phyloP scores from a whole-genome alignment of 2,113 vertebrate species.

The Formicarius rufipectus region DNA sequence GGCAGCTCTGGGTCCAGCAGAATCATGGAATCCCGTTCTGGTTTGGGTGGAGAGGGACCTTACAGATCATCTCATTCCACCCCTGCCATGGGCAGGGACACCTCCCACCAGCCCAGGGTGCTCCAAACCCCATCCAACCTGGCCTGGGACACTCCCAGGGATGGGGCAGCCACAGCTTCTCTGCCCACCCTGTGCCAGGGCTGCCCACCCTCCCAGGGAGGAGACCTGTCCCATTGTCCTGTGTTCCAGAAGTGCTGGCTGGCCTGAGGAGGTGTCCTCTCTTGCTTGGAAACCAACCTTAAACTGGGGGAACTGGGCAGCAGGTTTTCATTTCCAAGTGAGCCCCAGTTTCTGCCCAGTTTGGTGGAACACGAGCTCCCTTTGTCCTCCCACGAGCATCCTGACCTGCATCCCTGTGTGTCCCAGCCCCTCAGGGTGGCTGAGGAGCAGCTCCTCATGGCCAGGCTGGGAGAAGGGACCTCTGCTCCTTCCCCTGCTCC shows the following conservation, averaged over 20 bases:
- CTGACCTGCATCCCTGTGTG: rapidly evolving
- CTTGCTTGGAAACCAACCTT: background rate
- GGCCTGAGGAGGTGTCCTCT: background rate
- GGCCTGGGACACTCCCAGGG: background rate
- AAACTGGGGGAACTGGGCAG: background rate
- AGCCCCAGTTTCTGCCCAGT: background rate
- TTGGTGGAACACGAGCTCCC: background rate
- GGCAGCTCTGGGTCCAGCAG: background rate
- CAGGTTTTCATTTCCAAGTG: background rate
- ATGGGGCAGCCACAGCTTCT: background rate
- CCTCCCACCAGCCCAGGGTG: rapidly evolving
- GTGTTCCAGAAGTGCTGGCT: background rate
- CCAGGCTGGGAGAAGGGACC: background rate
- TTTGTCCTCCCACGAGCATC: rapidly evolving
- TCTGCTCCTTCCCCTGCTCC: background rate
- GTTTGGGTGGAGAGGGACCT: background rate
- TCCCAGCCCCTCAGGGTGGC: too few relatives aligned
- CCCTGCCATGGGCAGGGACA: background rate
- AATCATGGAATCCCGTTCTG: background rate
- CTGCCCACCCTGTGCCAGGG: background rate
- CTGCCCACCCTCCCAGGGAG: background rate
- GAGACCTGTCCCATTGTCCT: background rate
- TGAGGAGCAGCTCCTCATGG: background rate
- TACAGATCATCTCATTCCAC: background rate
- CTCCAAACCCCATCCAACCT: rapidly evolving